phyloP scores from a whole-genome alignment of 2,888 invertebrate genomes.

The Agonopterix alstromeriana region DNA sequence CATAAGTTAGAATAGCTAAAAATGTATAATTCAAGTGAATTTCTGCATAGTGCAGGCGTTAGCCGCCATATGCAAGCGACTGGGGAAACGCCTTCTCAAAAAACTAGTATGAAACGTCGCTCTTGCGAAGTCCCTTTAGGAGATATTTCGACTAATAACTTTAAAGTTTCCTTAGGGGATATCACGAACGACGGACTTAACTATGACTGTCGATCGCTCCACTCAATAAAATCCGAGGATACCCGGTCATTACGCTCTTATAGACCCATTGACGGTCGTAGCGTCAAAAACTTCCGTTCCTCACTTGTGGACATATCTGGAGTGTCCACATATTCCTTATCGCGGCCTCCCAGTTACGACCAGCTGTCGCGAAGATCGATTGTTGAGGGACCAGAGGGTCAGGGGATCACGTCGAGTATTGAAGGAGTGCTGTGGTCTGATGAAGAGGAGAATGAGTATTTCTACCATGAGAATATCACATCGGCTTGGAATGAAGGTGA shows the following conservation, averaged over 20 bases:
- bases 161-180: slow-evolving; percentile 66
- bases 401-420: slow-evolving; percentile 67
- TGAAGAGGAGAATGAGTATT: slow-evolving; percentile 71
- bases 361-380: slow-evolving; percentile 64
- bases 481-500: slow-evolving; percentile 71
- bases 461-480: slow-evolving; percentile 69
- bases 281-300: slow-evolving; percentile 63
- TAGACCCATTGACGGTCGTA: slow-evolving; percentile 61
- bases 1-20: slow-evolving; percentile 27
- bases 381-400: slow-evolving; percentile 52
- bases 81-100: slow-evolving; percentile 64
- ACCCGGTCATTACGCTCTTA: slow-evolving; percentile 47
- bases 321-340: slow-evolving; percentile 35
- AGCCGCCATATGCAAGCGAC: slow-evolving; percentile 70
- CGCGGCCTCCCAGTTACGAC: slow-evolving; percentile 65
- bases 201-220: slow-evolving; percentile 56
- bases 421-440: slow-evolving; percentile 74
- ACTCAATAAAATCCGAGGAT: slow-evolving; percentile 59
- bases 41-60: slow-evolving; percentile 64
- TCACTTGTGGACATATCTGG: slow-evolving; percentile 58
- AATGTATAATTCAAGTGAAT: slow-evolving; percentile 69
- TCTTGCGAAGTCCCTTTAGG: slow-evolving; percentile 69
- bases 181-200: slow-evolving; percentile 49
- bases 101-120: slow-evolving; percentile 65
- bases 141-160: slow-evolving; percentile 63